Percentiles rank a stretch among this genome's conserved stretches.
phyloP scores from a whole-genome alignment of 35 echinoderm and acorn worm species.

The Holothuria glaberrima region DNA sequence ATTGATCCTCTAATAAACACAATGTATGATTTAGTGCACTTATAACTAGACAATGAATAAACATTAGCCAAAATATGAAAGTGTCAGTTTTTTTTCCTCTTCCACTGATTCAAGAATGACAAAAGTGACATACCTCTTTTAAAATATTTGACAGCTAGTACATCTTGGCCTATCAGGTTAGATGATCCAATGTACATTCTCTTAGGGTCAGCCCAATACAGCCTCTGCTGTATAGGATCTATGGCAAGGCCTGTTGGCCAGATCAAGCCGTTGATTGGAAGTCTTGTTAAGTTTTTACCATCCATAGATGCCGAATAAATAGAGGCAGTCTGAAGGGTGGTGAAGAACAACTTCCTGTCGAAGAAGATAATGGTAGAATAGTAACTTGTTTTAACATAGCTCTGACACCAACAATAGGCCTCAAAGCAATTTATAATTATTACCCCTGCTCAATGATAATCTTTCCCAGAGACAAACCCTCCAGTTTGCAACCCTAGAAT shows the following conservation, averaged over 20 bases:
- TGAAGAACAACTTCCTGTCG: constrained; percentile 20
- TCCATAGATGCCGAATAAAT: constrained; percentile 60
- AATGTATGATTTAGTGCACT: no score
- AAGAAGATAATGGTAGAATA: neutral
- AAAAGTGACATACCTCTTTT: neutral
- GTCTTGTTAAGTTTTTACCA: constrained; percentile 53
- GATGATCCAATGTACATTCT: constrained; percentile 36
- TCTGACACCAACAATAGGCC: no score
- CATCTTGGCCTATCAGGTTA: neutral
- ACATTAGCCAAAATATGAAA: no score
- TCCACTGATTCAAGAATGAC: no score
- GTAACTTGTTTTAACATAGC: no score
- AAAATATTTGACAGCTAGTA: neutral
- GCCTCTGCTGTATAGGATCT: constrained; percentile 44
- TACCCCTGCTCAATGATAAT: no score
- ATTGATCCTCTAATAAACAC: no score
- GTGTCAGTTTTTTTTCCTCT: no score
- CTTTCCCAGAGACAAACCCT: no score
- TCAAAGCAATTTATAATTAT: no score
- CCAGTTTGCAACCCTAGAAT: no score
- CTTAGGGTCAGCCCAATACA: constrained; percentile 94
- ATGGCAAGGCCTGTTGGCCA: constrained; percentile 88
- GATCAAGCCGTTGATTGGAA: constrained; percentile 37
- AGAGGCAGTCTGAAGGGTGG: constrained; percentile 12
- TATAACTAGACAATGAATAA: no score